A percentile compares a stretch with the other conserved stretches of the same genome.
phyloP scores from a whole-genome alignment of 2,797 vertebrate genomes.

The Synanceia verrucosa region DNA sequence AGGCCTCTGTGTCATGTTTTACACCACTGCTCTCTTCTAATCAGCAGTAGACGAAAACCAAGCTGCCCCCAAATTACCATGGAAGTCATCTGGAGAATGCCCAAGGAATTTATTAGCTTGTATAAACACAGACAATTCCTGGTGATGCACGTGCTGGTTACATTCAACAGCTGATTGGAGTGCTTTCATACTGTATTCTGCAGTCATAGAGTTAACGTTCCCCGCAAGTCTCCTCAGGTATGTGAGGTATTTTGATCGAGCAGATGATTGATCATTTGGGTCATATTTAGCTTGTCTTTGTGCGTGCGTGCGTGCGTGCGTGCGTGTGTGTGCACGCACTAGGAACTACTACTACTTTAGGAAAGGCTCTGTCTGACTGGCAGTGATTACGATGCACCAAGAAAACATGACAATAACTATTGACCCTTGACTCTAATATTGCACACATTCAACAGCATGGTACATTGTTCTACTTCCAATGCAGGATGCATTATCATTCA shows the following conservation, averaged over 20 bases:
- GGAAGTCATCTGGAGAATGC: constrained; percentile 55
- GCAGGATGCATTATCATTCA: constrained; percentile 60
- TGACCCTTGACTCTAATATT: constrained; percentile 69
- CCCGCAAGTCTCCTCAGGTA: neutral
- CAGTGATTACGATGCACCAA: constrained; percentile 25
- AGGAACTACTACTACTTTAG: no score
- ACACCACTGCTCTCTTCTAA: constrained; percentile 38
- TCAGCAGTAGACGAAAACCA: constrained; percentile 44
- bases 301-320: neutral
- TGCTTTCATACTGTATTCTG: constrained; percentile 34
- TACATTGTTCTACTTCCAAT: constrained; percentile 70
- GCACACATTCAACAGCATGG: neutral
- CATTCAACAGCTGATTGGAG: constrained; percentile 56
- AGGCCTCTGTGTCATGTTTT: constrained; percentile 31
- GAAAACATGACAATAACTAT: constrained; percentile 58
- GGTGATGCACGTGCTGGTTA: constrained; percentile 43
- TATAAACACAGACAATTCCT: constrained; percentile 59
- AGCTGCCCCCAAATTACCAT: constrained; percentile 49
- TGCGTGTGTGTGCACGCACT: neutral
- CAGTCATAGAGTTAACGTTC: no score
- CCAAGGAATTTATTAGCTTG: constrained; percentile 70
- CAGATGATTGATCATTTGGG: neutral
- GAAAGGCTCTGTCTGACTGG: neutral
- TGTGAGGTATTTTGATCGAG: constrained; percentile 9
- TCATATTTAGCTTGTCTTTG: neutral